Base-by-base conservation (phyloP, 2,113 vertebrate species). In the Phodopus roborovskii region DNA sequence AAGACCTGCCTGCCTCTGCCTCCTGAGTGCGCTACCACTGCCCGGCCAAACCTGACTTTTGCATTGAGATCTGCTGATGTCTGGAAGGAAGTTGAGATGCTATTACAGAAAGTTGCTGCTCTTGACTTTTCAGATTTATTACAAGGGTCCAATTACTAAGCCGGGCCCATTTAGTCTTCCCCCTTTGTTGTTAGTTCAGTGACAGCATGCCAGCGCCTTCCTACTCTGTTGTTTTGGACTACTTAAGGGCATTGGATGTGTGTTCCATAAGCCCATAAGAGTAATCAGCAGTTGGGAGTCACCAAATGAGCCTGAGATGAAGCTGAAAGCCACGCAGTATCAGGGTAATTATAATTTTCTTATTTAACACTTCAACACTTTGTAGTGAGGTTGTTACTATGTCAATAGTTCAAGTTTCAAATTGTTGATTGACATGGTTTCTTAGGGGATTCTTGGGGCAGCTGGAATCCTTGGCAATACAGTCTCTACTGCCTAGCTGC, bases 391-490 rank as follows among this genome's bases (percentile, higher is more conserved):
- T 66, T 82, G 36, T 60, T 30, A 28, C 86, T 91, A 68, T 58
- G 56, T 53, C 73, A 70, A 16, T 48, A 15, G 28, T 19, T 95
- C 36, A 58, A 50, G 36, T 83, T 96, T 96, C 77, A 56, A 92
- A 75, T 94, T 36, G 73, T 95, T 19, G 70, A 60, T 78, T 4
- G 11, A 81, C 26, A 75, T 42, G 48, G 1, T 13, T 50, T 45
- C 90, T 87, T 50, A 64, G 22, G 62, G 45, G 1, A 48, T 83
- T 92, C 90, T 36, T 42, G 28, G 68, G 68, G 36, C 22, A 95
- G 30, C 83, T n/a, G 60, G 78, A 89, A 79, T 66, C 45, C 50
- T 93, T 64, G 89, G 42, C 53, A 77, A 16, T 16, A 28, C 33
- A 30, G 45, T 85, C 48, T 26, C 24, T 3, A 60, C 7, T 13